These are phyloP conservation scores for Sarcophaga caerulescens DNA, from an alignment of 2,888 invertebrate species.

Conservation along the genomic window DNA sequence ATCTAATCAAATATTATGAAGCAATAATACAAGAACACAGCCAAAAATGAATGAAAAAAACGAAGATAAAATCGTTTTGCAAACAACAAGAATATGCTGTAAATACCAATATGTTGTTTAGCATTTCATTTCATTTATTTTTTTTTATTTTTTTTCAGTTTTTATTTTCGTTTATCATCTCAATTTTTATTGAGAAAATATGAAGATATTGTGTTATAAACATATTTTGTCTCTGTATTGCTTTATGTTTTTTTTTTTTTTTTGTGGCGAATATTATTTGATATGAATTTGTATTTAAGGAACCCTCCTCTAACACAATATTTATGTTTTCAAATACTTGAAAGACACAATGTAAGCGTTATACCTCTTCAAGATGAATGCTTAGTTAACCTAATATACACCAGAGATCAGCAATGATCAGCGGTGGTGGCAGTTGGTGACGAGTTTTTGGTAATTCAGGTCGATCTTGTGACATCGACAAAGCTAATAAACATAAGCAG, in stretches of 20 bases:
- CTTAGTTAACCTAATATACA: too few relatives aligned
- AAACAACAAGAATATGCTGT: slow-evolving; percentile 12
- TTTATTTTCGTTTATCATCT: neutral
- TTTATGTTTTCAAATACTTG: too few relatives aligned
- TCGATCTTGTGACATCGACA: too few relatives aligned
- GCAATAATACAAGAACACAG: slow-evolving; percentile 40
- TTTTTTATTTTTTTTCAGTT: neutral
- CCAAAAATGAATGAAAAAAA: neutral
- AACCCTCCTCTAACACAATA: neutral
- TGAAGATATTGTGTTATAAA: slow-evolving; percentile 30
- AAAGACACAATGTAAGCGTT: too few relatives aligned
- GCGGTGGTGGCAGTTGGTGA: too few relatives aligned
- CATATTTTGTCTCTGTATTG: slow-evolving; percentile 36
- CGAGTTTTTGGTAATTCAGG: too few relatives aligned
- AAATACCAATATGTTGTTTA: slow-evolving; percentile 44
- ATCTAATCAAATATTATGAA: slow-evolving; percentile 61
- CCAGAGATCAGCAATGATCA: too few relatives aligned
- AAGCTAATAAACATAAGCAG: too few relatives aligned
- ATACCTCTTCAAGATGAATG: neutral
- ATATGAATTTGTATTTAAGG: neutral
- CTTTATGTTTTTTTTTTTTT: neutral
- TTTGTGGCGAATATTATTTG: neutral
- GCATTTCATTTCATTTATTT: slow-evolving; percentile 36
- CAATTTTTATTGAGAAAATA: neutral
- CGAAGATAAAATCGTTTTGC: slow-evolving; percentile 24